phyloP scores from a whole-genome alignment of 2,888 invertebrate species.

The Xestia ashworthii region DNA sequence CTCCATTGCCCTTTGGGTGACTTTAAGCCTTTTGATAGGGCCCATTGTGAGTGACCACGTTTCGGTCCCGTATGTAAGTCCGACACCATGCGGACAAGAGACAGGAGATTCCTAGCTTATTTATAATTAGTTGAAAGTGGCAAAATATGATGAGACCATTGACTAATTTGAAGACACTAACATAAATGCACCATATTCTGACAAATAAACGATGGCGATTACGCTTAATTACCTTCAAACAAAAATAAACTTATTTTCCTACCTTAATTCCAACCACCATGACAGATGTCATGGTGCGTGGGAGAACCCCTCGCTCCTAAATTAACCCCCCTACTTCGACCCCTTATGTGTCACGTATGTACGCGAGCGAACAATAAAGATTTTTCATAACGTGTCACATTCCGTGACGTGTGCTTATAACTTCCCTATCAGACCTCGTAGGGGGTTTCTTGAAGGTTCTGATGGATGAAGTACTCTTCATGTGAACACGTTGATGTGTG shows the following conservation, averaged over 20 bases:
- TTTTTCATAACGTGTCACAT: slow-evolving; percentile 58
- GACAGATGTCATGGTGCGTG: not conserved
- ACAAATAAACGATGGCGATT: not conserved
- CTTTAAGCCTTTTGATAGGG: too few species aligned
- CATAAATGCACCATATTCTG: not conserved
- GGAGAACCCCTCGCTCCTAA: not conserved
- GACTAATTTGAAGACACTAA: not conserved
- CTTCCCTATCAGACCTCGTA: slow-evolving; percentile 18
- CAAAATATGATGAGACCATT: not conserved
- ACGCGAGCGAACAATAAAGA: slow-evolving; percentile 47
- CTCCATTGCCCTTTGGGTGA: too few species aligned
- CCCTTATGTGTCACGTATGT: slow-evolving; percentile 20
- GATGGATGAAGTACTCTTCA: slow-evolving; percentile 7
- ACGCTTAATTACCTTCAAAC: not conserved
- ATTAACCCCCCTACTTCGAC: slow-evolving; percentile 14
- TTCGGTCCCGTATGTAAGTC: too few species aligned
- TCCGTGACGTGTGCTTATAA: slow-evolving; percentile 45
- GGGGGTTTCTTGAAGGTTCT: slow-evolving; percentile 26
- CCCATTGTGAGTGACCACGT: too few species aligned
- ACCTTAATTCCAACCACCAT: not conserved
- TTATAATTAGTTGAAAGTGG: not conserved
- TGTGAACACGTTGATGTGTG: not conserved
- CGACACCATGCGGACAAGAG: too few species aligned
- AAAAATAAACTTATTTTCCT: slow-evolving; percentile 6
- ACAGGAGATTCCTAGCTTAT: not conserved